A percentile compares a stretch with the other conserved stretches of the same genome.
Evolutionary conservation across 2,113 vertebrate species (phyloP).

Genomic region (Zapornia atra): DNA sequence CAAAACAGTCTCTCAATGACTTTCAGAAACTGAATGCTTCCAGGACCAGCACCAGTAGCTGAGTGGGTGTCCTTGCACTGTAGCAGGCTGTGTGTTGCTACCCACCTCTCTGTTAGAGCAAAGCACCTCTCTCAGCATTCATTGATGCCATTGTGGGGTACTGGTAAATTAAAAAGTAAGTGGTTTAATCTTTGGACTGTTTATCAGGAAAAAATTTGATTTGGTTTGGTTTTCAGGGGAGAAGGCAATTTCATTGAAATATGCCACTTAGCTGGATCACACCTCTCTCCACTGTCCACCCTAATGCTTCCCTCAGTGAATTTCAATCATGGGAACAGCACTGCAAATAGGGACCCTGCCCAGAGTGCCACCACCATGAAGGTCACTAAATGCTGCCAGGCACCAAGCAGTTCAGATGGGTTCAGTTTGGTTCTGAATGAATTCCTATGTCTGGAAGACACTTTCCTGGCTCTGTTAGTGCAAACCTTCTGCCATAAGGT

Average conservation of each 20-base stretch:
- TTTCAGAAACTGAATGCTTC: neutral
- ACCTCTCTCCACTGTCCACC: neutral
- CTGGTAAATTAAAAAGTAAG: neutral
- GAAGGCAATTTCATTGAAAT: neutral
- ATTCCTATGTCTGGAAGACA: neutral
- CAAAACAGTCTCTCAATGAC: neutral
- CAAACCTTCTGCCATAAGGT: neutral
- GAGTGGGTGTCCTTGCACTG: neutral
- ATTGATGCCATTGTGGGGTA: neutral
- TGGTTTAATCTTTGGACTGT: neutral
- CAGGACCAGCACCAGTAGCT: neutral
- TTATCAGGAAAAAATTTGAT: neutral
- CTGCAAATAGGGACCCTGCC: neutral
- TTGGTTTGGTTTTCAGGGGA: neutral
- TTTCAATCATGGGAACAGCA: neutral
- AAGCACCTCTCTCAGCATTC: neutral
- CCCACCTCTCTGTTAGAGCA: neutral
- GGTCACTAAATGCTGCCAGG: rapidly evolving
- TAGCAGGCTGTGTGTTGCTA: neutral
- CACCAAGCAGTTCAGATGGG: neutral
- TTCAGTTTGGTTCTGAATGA: neutral
- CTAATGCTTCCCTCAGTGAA: neutral
- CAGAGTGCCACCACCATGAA: neutral
- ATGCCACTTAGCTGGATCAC: neutral
- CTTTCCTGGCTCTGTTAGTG: neutral